Conservation (phyloP, 2,888 invertebrate species). For the Enoplolaimus lenunculus region DNA sequence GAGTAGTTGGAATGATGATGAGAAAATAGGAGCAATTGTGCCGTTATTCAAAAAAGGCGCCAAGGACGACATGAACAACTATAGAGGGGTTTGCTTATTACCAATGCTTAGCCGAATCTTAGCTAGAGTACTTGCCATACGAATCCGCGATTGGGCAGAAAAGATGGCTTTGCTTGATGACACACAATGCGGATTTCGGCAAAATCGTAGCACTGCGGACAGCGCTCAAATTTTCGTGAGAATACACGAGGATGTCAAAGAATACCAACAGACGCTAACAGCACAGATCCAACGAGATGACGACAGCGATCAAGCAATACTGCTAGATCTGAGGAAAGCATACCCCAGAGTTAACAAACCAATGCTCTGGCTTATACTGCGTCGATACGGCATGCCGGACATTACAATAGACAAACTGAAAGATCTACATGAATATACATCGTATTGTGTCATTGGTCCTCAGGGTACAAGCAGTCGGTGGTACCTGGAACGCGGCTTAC, state of each 20-base stretch:
- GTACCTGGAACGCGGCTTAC: background rate
- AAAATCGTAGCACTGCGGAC: background rate
- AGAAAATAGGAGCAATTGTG: background rate
- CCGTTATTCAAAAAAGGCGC: background rate
- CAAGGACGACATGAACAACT: background rate
- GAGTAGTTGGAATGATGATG: background rate
- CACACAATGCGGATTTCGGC: background rate
- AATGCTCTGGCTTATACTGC: background rate
- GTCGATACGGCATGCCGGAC: background rate
- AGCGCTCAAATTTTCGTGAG: background rate
- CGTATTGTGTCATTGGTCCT: background rate
- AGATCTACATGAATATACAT: conserved; percentile 7
- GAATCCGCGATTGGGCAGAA: background rate
- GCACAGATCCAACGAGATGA: background rate
- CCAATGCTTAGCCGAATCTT: background rate
- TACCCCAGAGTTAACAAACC: background rate
- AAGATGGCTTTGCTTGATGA: background rate
- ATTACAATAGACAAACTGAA: background rate
- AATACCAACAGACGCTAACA: too few species aligned
- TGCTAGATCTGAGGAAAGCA: background rate
- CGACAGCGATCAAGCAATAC: background rate
- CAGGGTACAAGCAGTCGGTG: background rate
- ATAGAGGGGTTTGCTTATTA: background rate
- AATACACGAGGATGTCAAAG: conserved; percentile 2
- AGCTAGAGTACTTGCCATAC: background rate